Percentiles rank a stretch among this genome's conserved stretches.
phyloP scores from a whole-genome alignment of 2,113 vertebrate genomes.

The Notarius lentiginosus region DNA sequence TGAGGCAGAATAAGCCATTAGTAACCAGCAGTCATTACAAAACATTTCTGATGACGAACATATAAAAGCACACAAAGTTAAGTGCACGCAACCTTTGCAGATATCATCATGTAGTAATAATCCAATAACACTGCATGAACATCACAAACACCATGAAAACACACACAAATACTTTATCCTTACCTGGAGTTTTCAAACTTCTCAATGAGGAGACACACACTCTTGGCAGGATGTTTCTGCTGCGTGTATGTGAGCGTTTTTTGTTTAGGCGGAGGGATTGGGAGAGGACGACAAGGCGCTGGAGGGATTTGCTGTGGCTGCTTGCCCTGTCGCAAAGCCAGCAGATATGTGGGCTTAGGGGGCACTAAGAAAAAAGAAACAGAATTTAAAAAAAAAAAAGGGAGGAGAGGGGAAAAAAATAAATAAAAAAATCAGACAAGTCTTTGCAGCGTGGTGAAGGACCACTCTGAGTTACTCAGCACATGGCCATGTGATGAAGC shows the following conservation, averaged over 20 bases:
- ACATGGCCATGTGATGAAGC: slow-evolving; percentile 55
- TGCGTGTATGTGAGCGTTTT: slow-evolving; percentile 55
- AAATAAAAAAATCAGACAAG: slow-evolving; percentile 47
- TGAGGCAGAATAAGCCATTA: neutral
- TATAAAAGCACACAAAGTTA: neutral
- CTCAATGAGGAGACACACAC: slow-evolving; percentile 78
- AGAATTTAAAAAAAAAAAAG: neutral
- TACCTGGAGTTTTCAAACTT: slow-evolving; percentile 83
- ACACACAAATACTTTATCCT: slow-evolving; percentile 21
- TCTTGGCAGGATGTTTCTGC: slow-evolving; percentile 53
- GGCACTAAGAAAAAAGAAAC: slow-evolving; percentile 71
- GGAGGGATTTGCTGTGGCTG: slow-evolving; percentile 75
- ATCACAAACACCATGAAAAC: neutral
- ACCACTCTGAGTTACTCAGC: slow-evolving; percentile 44
- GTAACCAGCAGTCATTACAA: neutral
- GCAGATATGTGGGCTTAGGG: slow-evolving; percentile 83
- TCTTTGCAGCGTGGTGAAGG: slow-evolving; percentile 1
- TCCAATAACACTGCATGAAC: neutral
- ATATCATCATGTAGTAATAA: too few species aligned
- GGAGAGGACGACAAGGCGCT: slow-evolving; percentile 77
- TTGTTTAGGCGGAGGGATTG: slow-evolving; percentile 72
- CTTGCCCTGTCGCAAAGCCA: slow-evolving; percentile 77
- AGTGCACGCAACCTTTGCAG: neutral
- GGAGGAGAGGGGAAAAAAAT: neutral
- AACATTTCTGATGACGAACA: neutral